Conservation (phyloP, 2,113 vertebrate genomes). For the Xiphophorus couchianus region DNA sequence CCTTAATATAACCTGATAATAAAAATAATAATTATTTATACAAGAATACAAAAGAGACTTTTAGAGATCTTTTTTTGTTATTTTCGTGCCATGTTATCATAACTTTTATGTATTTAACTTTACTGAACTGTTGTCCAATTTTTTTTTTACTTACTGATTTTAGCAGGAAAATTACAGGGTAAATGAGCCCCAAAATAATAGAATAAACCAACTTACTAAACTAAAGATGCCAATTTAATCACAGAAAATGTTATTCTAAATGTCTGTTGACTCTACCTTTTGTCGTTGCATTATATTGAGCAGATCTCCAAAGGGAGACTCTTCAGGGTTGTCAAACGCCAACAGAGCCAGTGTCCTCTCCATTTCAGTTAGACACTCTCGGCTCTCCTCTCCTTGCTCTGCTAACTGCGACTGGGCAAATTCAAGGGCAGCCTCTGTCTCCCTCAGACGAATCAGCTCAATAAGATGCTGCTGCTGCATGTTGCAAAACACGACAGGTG, state of each 20-base stretch:
- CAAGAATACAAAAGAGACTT: neutral
- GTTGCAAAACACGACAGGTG: neutral
- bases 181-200: neutral
- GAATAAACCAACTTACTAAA: neutral
- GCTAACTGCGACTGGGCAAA: conserved; percentile 98
- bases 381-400: conserved; percentile 96
- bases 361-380: conserved; percentile 97
- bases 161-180: neutral
- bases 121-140: neutral
- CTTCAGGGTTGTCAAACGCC: conserved; percentile 96
- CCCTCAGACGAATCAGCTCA: conserved; percentile 95
- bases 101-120: neutral
- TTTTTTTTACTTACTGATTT: too few species aligned
- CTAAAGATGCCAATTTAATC: neutral
- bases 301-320: conserved; percentile 96
- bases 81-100: neutral
- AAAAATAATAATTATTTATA: neutral
- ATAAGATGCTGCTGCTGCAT: conserved; percentile 96
- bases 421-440: conserved; percentile 96
- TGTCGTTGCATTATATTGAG: conserved; percentile 98
- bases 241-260: neutral
- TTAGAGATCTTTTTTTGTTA: neutral
- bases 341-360: conserved; percentile 94
- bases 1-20: neutral
- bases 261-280: conserved; percentile 82